Evolutionary conservation across 2,113 vertebrate genomes (phyloP).

Genomic region (Paratilapia polleni): DNA sequence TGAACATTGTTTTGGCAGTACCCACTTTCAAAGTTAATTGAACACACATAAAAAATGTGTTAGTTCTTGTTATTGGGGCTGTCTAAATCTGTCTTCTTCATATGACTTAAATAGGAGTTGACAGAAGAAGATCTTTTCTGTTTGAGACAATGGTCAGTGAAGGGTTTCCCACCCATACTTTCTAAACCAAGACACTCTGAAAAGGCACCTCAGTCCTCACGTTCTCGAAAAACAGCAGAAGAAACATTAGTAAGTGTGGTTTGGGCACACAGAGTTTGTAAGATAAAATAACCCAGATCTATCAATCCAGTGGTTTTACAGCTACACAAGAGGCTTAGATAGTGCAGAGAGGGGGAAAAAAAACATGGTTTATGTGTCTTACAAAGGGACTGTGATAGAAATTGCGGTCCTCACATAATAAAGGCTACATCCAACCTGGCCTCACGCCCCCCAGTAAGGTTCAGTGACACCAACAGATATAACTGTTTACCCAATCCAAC

Average conservation of each 20-base stretch:
- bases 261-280: background rate
- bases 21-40: no score
- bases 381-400: constrained; percentile 2
- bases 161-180: background rate
- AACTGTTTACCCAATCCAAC: constrained; percentile 38
- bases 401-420: background rate
- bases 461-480: constrained; percentile 33
- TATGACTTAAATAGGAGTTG: background rate
- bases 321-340: background rate
- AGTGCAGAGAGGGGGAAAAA: background rate
- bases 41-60: background rate
- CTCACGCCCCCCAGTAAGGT: background rate
- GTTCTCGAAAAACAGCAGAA: constrained; percentile 28
- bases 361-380: constrained; percentile 1
- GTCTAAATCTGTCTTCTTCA: background rate
- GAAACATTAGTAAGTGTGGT: background rate
- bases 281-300: constrained; percentile 6
- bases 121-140: constrained; percentile 9
- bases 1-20: background rate
- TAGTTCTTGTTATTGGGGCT: background rate
- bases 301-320: background rate
- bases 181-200: background rate
- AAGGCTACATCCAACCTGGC: background rate
- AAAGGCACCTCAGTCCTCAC: constrained; percentile 7
- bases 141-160: constrained; percentile 1